Conservation (phyloP, 2,113 vertebrate species). For the Balaenoptera acutorostrata region DNA sequence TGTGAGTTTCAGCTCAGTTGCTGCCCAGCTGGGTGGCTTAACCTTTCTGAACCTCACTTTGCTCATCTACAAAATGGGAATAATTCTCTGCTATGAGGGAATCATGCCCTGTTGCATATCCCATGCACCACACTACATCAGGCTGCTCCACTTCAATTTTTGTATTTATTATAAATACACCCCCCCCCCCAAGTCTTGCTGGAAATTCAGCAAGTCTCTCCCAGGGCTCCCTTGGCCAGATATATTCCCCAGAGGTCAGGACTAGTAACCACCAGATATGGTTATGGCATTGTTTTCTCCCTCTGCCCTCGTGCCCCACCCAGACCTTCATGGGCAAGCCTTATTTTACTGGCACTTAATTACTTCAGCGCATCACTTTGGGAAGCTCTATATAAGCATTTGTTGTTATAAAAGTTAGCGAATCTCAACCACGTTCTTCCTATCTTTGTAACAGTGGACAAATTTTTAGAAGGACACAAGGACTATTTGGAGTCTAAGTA, state of each 20-base stretch:
- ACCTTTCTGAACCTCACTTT: background rate
- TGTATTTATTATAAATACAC: background rate
- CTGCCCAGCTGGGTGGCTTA: background rate
- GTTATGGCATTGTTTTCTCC: background rate
- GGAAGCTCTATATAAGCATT: background rate
- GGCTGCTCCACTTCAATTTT: background rate
- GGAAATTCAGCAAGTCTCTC: background rate
- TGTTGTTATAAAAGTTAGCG: background rate
- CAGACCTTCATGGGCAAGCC: background rate
- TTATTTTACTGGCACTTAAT: background rate
- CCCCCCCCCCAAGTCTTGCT: background rate
- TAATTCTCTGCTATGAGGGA: background rate
- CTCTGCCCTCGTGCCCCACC: background rate
- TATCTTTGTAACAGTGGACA: background rate
- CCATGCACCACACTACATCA: background rate
- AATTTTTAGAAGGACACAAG: background rate
- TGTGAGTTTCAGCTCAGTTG: background rate
- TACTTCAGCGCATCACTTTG: background rate
- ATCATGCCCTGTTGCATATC: background rate
- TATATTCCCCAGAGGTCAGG: background rate
- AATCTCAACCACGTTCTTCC: background rate
- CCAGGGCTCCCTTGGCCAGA: background rate
- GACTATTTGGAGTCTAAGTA: background rate
- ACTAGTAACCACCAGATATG: background rate
- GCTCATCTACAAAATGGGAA: background rate